A percentile compares a stretch with the other conserved stretches of the same genome.
These are phyloP conservation scores for Phoenicopterus ruber DNA, from an alignment of 2,113 vertebrate species.

Conservation along the genomic window DNA sequence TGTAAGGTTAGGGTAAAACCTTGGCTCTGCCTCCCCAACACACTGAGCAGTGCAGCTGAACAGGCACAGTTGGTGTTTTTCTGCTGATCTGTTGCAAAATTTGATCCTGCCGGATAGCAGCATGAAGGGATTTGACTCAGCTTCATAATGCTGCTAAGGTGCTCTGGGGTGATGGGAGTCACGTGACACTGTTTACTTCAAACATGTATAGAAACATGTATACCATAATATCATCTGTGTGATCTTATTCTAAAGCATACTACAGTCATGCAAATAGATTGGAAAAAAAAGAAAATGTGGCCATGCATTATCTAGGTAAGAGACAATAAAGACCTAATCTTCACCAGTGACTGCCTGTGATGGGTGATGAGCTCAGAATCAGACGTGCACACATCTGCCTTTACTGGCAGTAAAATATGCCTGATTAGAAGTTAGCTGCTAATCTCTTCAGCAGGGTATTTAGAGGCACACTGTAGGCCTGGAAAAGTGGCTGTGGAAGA, in stretches of 20 bases:
- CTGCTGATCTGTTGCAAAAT: neutral
- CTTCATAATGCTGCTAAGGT: neutral
- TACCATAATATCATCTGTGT: rapidly evolving
- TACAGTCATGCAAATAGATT: neutral
- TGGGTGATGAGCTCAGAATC: neutral
- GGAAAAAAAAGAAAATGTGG: neutral
- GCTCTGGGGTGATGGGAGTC: neutral
- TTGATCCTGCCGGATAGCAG: neutral
- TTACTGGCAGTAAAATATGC: neutral
- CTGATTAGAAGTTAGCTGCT: neutral
- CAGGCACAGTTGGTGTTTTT: neutral
- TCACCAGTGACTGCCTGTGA: neutral
- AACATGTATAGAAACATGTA: neutral
- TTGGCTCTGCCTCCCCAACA: neutral
- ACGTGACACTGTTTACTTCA: neutral
- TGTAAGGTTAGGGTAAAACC: neutral
- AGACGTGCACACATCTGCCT: neutral
- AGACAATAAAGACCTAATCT: neutral
- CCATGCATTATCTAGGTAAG: neutral
- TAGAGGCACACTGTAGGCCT: neutral
- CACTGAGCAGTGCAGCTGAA: neutral
- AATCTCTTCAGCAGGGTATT: neutral
- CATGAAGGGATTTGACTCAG: neutral
- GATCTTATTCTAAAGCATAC: neutral
- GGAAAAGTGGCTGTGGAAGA: neutral